Percentiles rank a stretch among this genome's conserved stretches.
phyloP scores from a whole-genome alignment of 2,113 vertebrate species.

The Cynoglossus semilaevis region DNA sequence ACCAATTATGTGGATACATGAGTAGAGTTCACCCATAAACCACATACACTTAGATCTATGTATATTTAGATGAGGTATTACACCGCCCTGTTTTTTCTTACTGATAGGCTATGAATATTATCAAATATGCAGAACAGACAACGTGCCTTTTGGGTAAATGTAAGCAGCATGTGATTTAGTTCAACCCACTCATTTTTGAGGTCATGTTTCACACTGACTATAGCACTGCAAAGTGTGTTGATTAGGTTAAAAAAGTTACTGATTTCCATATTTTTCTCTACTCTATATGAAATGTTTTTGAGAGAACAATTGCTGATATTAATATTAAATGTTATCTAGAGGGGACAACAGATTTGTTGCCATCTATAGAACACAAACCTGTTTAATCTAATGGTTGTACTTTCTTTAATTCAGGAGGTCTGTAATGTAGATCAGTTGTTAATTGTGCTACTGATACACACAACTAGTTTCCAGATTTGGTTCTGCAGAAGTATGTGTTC shows the following conservation, averaged over 20 bases:
- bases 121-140: conserved; percentile 34
- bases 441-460: neutral
- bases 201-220: neutral
- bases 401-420: neutral
- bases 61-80: conserved; percentile 29
- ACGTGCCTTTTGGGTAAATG: conserved; percentile 13
- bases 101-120: too few species aligned
- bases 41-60: conserved; percentile 31
- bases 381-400: neutral
- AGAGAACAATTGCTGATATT: too few species aligned
- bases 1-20: conserved; percentile 72
- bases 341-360: too few species aligned
- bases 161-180: neutral
- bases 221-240: too few species aligned
- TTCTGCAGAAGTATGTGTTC: too few species aligned
- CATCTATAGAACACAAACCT: neutral
- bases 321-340: too few species aligned
- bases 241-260: too few species aligned
- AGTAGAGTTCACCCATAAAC: conserved; percentile 61
- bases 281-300: too few species aligned
- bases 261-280: neutral
- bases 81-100: conserved; percentile 31
- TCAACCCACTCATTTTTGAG: neutral
- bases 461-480: neutral
- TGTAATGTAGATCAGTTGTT: neutral